These are phyloP conservation scores for Blastomussa wellsi DNA, from an alignment of 92 coral and sea anemone genomes.

Conservation along the genomic window DNA sequence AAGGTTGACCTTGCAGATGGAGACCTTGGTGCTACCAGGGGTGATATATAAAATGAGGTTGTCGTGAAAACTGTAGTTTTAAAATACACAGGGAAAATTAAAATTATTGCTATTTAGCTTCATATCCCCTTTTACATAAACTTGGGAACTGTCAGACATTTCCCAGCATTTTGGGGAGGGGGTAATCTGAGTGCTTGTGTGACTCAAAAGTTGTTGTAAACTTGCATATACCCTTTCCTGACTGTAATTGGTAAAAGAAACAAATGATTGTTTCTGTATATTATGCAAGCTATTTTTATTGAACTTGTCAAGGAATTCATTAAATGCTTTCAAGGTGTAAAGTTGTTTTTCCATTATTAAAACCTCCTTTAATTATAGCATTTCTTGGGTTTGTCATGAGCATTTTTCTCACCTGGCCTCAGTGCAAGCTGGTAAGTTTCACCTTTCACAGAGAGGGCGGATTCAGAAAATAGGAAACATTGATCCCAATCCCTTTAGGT, in stretches of 20 bases:
- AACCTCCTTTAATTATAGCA: not conserved
- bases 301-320: not conserved
- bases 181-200: not conserved
- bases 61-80: not conserved
- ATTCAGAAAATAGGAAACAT: no score
- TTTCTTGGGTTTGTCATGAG: no score
- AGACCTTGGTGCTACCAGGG: not conserved
- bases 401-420: no score
- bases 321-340: not conserved
- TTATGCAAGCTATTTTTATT: conserved; percentile 10
- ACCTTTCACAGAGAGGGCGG: no score
- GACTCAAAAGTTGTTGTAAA: not conserved
- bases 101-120: not conserved
- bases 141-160: not conserved
- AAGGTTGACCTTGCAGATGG: no score
- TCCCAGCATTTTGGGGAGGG: not conserved
- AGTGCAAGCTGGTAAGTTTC: no score
- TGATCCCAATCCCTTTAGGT: no score
- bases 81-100: not conserved
- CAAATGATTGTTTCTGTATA: not conserved
- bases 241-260: not conserved
- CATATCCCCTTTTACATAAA: not conserved
- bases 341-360: not conserved
- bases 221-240: not conserved
- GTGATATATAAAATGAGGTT: not conserved